These are phyloP conservation scores for Melanostigma gelatinosum DNA, from an alignment of 2,113 vertebrate genomes.

Conservation along the genomic window DNA sequence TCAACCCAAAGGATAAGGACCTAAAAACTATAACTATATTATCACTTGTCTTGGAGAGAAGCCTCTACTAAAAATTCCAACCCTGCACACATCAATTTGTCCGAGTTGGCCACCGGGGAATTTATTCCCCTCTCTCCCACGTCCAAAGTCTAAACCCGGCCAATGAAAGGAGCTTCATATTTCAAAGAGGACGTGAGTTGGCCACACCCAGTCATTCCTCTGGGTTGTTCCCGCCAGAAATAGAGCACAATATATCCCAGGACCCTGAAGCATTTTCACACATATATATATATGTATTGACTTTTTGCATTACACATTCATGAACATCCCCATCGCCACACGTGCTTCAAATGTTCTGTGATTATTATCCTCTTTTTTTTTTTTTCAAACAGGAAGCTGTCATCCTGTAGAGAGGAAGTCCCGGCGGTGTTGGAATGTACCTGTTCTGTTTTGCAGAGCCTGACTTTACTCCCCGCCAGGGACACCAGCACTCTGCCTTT, in stretches of 20 bases:
- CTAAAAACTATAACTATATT: not conserved
- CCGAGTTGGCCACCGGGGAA: not conserved
- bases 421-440: slow-evolving; percentile 78
- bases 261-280: slow-evolving; percentile 18
- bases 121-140: not conserved
- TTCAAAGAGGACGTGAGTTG: not conserved
- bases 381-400: slow-evolving; percentile 65
- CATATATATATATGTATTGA: slow-evolving; percentile 34
- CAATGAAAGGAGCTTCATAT: not conserved
- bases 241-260: not conserved
- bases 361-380: slow-evolving; percentile 51
- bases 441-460: slow-evolving; percentile 98
- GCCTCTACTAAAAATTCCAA: not conserved
- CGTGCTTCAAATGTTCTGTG: slow-evolving; percentile 43
- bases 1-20: not conserved
- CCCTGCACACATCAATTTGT: not conserved
- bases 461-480: slow-evolving; percentile 90
- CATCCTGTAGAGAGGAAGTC: slow-evolving; percentile 70
- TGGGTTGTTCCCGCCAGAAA: not conserved
- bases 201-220: not conserved
- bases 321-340: slow-evolving; percentile 7
- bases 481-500: slow-evolving; percentile 94
- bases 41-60: not conserved
- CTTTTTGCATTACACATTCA: slow-evolving; percentile 56
- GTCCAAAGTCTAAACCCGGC: not conserved